These are phyloP conservation scores for Tachuris rubrigastra DNA, from an alignment of 2,113 vertebrate species.

Conservation along the genomic window DNA sequence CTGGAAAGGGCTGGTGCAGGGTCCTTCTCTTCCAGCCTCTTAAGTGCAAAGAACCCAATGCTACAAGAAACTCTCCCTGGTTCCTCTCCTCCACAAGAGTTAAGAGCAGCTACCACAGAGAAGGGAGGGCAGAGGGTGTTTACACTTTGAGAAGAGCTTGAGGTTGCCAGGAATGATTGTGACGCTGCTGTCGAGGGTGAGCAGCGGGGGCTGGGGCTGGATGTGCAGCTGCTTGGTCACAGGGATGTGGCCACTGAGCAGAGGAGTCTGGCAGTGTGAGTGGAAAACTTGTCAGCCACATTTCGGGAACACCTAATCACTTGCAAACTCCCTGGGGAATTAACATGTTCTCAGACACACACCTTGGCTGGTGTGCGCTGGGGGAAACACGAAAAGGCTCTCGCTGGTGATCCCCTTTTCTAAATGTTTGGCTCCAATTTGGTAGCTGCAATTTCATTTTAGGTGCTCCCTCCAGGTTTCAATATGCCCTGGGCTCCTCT, in stretches of 20 bases:
- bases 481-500: not conserved
- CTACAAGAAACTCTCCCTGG: not conserved
- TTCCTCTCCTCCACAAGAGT: not conserved
- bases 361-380: not conserved
- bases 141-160: not conserved
- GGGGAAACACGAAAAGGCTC: not conserved
- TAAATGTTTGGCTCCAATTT: not conserved
- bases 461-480: not conserved
- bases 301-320: not conserved
- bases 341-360: rapidly evolving
- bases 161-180: not conserved
- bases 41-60: conserved; percentile 15
- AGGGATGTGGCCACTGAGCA: not conserved
- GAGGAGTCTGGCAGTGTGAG: not conserved
- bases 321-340: not conserved
- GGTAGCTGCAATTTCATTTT: not conserved
- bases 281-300: not conserved
- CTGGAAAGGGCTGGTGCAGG: conserved; percentile 6
- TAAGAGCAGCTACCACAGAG: not conserved
- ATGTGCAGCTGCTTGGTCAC: rapidly evolving
- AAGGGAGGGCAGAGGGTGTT: not conserved
- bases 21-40: not conserved
- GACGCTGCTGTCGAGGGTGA: not conserved
- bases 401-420: not conserved
- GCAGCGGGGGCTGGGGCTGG: not conserved